Evolutionary conservation across 1,140 invertebrate species (phyloP).

Genomic region (Caligus rogercresseyi): DNA sequence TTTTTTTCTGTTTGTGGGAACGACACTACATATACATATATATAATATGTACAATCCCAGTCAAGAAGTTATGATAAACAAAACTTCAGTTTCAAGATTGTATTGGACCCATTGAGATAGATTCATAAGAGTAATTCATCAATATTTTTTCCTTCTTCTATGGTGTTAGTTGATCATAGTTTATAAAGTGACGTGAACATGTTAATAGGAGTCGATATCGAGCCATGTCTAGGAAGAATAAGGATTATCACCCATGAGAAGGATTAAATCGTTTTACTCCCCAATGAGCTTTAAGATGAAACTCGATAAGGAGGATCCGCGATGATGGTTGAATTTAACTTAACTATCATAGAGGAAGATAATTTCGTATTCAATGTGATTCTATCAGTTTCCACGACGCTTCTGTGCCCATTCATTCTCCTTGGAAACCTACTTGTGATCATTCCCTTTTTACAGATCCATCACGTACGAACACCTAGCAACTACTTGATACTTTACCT

Average conservation of each 20-base stretch:
- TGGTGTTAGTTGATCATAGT: no score
- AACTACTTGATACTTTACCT: slow-evolving; percentile 10
- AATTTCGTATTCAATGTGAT: neutral
- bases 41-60: no score
- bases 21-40: neutral
- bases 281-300: neutral
- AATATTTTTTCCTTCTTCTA: no score
- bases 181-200: no score
- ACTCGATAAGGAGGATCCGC: no score
- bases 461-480: neutral
- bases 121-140: neutral
- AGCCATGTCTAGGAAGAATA: no score
- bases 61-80: no score
- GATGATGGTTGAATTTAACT: neutral
- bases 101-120: neutral
- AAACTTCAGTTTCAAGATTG: neutral
- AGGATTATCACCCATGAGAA: no score
- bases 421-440: slow-evolving; percentile 9
- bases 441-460: slow-evolving; percentile 4
- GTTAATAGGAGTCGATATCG: no score
- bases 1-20: neutral
- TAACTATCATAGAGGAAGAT: neutral
- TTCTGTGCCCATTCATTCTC: neutral
- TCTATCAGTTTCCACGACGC: neutral
- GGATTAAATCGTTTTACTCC: no score